phyloP scores from a whole-genome alignment of 2,888 invertebrate genomes.

The Acronicta leporina region DNA sequence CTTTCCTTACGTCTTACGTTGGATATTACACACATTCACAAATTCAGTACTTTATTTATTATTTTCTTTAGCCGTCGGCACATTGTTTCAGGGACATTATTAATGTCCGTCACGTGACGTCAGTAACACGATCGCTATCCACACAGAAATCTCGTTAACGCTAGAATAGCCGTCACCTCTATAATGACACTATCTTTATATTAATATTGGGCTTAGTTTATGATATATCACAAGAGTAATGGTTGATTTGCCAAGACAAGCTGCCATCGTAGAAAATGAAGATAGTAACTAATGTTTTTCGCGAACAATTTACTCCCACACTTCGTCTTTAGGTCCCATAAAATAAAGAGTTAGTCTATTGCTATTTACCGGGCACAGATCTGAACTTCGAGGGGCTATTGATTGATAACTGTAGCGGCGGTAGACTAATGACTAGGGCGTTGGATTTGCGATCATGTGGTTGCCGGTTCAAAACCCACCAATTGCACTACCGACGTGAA shows the following conservation, averaged over 20 bases:
- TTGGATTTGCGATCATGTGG: no score
- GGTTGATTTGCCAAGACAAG: constrained; percentile 14
- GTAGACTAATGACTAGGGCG: no score
- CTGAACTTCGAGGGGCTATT: no score
- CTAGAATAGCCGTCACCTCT: constrained; percentile 4
- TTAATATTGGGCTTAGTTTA: constrained; percentile 23
- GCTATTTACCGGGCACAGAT: no score
- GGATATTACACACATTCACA: constrained; percentile 1
- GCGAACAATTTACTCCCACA: not conserved
- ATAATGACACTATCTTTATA: constrained; percentile 22
- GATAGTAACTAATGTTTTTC: constrained; percentile 9
- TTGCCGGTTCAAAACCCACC: no score
- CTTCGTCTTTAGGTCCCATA: no score
- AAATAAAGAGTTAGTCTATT: no score
- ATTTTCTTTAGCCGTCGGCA: constrained; percentile 49
- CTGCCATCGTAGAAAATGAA: constrained; percentile 4
- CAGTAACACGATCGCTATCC: constrained; percentile 32
- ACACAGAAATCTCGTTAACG: constrained; percentile 17
- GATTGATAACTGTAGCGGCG: no score
- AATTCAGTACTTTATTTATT: constrained; percentile 41
- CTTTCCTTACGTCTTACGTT: no score
- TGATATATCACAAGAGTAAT: constrained; percentile 21
- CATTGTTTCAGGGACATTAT: constrained; percentile 61
- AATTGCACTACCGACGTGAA: no score
- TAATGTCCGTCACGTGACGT: constrained; percentile 62